phyloP scores from a whole-genome alignment of 2,797 vertebrate genomes.

The Oreochromis mossambicus region DNA sequence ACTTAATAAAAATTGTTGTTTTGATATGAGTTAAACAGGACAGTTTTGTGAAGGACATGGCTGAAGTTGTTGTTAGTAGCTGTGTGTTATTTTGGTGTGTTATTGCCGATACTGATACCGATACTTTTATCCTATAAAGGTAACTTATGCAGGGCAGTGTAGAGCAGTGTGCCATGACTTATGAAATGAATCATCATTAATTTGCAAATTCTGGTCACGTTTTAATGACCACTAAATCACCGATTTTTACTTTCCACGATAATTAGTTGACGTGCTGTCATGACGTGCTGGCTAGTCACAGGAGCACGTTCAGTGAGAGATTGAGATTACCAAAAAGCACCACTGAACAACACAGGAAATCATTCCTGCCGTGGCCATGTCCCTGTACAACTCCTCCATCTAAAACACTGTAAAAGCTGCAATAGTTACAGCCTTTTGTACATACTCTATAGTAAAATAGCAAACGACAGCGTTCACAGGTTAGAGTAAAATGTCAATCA shows the following conservation, averaged over 20 bases:
- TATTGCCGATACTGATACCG: neutral
- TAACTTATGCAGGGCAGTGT: neutral
- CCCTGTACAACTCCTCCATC: neutral
- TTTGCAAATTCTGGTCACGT: neutral
- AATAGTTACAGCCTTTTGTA: too few relatives aligned
- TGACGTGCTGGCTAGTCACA: rapidly evolving
- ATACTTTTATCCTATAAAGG: neutral
- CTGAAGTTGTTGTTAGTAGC: neutral
- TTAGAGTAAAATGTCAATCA: too few relatives aligned
- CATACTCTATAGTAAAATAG: too few relatives aligned
- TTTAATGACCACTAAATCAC: neutral
- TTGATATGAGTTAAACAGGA: neutral
- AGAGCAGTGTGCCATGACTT: neutral
- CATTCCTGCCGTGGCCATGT: neutral
- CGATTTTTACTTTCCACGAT: neutral
- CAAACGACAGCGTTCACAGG: too few relatives aligned
- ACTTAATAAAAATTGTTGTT: rapidly evolving
- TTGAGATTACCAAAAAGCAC: neutral
- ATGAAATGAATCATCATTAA: neutral
- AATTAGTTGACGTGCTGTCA: rapidly evolving
- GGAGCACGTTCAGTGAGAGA: neutral
- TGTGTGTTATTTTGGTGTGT: neutral
- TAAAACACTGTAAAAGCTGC: neutral
- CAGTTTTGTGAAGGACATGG: neutral
- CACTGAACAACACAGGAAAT: neutral